A percentile compares a stretch with the other conserved stretches of the same genome.
Evolutionary conservation across 2,797 vertebrate species (phyloP).

Genomic region (Catharus ustulatus): DNA sequence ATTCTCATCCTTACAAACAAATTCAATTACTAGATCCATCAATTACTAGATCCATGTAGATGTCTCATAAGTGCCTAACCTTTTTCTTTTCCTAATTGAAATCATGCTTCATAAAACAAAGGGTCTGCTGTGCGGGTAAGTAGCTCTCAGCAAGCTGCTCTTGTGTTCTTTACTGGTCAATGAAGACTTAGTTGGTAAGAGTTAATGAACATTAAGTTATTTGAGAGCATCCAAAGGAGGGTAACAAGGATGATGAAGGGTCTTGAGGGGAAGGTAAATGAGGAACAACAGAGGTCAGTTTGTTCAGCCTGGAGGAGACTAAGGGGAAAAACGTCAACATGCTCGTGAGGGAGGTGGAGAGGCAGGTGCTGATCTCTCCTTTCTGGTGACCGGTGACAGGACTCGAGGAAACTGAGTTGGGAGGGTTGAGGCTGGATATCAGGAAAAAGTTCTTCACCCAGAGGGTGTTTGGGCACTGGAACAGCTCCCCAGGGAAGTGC

Average conservation of each 20-base stretch:
- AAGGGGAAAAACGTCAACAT: background rate
- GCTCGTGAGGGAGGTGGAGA: background rate
- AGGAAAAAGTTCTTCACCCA: background rate
- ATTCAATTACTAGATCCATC: background rate
- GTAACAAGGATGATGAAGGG: background rate
- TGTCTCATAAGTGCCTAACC: background rate
- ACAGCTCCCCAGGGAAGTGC: background rate
- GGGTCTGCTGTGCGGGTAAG: background rate
- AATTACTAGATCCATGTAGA: background rate
- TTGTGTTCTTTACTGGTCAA: background rate
- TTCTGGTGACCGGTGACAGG: background rate
- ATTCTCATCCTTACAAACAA: background rate
- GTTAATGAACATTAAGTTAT: background rate
- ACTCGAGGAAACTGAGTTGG: background rate
- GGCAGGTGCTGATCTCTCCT: background rate
- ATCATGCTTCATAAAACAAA: background rate
- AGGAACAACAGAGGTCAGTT: background rate
- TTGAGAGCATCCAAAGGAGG: background rate
- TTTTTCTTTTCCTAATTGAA: background rate
- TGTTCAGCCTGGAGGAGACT: background rate
- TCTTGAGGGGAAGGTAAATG: background rate
- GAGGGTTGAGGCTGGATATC: background rate
- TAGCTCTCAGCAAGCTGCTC: background rate
- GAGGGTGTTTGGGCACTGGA: background rate
- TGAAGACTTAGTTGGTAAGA: background rate